Evolutionary conservation across 2,113 vertebrate species (phyloP), one percentile per base, ranked within the genome.

Genomic region (Apodemus speciosus): DNA sequence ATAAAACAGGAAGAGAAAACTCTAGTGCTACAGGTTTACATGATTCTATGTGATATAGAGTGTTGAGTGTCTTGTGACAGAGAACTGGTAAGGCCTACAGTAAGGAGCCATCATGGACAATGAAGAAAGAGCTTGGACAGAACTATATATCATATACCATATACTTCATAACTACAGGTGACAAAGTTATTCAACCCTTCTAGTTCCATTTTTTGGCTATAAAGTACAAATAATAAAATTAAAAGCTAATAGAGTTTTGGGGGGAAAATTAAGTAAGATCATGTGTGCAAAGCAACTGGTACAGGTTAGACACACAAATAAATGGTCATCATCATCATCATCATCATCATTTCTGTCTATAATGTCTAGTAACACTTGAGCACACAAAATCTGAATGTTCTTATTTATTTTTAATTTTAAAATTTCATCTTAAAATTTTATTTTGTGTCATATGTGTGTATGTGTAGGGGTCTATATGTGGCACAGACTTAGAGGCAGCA

Each of bases 1-100:
- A 15, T 11, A 77, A 96, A 97, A n/a, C 92, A 94, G 9, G 83
- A 79, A 64, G 43, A 93, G 73, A 90, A 91, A 95, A 91, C 88
- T 11, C 81, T 95, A 43, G 56, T 56, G 16, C n/a, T 77, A 38
- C 25, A 58, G 68, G 25, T 88, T 88, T 83, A 60, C 13, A 85
- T 75, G 66, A 69, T 35, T 93, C 46, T 32, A 46, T 38, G 10
- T 32, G 30, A 93, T 66, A 75, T 77, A 60, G 94, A 90, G 25
- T 25, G 32, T 69, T 51, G 18, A 30, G 53, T 18, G 51, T 92
- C 25, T 72, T 93, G 35, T 68, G n/a, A 83, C 66, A 73, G 2
- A 84, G 51, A 62, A 91, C 5, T 88, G 10, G 75, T 60, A 76
- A 76, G 7, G n/a, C 32, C 62, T 46, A 64, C n/a, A 90, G 20